Base-by-base conservation (phyloP, 2,113 vertebrate species). In the Etheostoma spectabile region DNA sequence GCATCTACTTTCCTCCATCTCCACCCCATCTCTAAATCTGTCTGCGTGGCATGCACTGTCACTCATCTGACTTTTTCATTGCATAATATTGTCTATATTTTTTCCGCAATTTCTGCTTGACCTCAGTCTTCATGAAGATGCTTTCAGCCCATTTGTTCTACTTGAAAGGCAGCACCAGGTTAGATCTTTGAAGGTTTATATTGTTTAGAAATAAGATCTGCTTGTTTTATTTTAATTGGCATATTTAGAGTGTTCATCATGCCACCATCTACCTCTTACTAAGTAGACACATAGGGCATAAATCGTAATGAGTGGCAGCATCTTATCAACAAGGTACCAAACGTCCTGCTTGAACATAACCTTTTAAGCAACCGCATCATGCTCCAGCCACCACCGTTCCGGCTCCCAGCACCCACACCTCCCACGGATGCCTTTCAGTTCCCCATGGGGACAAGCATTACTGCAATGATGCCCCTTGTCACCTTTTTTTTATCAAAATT, bases 401-500 rank as follows among this genome's bases (percentile, higher is more conserved):
- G 49, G 12, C 19, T 48, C 10, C 38, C 49, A 49, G 12, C 19
- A 33, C 10, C 38, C 45, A 30, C 30, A 21, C 19, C n/a, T 38
- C 19, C 19, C 56, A 2, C 1, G 0, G 59, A 27, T 82, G 56
- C 68, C 86, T 83, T 87, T 89, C 75, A 74, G 67, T 33, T 59
- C 75, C 79, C 71, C 12, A n/a, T 8, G 3, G 79, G 62, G 82
- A 66, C 68, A 48, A 45, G 57, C 74, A 76, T 77, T 67, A 65
- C 79, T 48, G 42, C 64, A n/a, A 53, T 45, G 33, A 65, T 80
- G 57, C 71, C 80, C 83, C 68, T 73, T 24, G 46, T 62, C 27
- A 27, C 68, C 38, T 42, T 35, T 1, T 78, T 83, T 79, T 86
- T 89, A 88, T 85, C 68, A 38, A 90, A 91, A 89, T 89, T 74